A percentile compares a stretch with the other conserved stretches of the same genome.
These are phyloP conservation scores for Catocala sponsa DNA, from an alignment of 2,888 invertebrate species.

Conservation along the genomic window DNA sequence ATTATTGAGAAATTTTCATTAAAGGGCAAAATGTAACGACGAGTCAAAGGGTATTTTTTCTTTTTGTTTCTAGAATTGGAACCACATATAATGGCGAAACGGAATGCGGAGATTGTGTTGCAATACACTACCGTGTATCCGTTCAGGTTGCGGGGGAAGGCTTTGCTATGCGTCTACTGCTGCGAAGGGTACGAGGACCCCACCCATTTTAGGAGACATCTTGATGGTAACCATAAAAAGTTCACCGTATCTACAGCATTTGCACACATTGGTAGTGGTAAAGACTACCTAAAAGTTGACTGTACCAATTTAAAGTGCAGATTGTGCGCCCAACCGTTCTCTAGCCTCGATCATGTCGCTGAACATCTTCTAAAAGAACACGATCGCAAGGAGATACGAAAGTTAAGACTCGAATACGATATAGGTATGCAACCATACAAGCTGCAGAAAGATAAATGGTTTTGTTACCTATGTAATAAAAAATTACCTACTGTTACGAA, in stretches of 20 bases:
- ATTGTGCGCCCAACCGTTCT: slow-evolving; percentile 61
- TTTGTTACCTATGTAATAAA: slow-evolving; percentile 67
- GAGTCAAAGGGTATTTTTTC: slow-evolving; percentile 66
- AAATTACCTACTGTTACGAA: slow-evolving; percentile 70
- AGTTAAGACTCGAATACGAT: slow-evolving; percentile 64
- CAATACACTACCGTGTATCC: slow-evolving; percentile 77
- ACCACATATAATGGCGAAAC: slow-evolving; percentile 70
- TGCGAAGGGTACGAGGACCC: slow-evolving; percentile 73
- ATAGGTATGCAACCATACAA: slow-evolving; percentile 75
- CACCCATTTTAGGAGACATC: slow-evolving; percentile 66
- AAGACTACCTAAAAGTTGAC: slow-evolving; percentile 77
- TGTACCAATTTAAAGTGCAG: slow-evolving; percentile 70
- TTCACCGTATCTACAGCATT: slow-evolving; percentile 74
- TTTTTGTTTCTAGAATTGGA: slow-evolving; percentile 78
- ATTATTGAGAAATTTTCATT: neutral
- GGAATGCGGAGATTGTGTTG: slow-evolving; percentile 78
- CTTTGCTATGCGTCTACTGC: slow-evolving; percentile 79
- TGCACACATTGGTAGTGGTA: slow-evolving; percentile 66
- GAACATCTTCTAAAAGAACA: slow-evolving; percentile 68
- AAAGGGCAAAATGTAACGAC: slow-evolving; percentile 30
- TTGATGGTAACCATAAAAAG: slow-evolving; percentile 64
- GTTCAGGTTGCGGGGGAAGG: slow-evolving; percentile 73
- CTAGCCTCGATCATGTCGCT: slow-evolving; percentile 63
- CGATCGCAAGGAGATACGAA: slow-evolving; percentile 43
- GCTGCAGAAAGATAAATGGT: slow-evolving; percentile 68